These are phyloP conservation scores for Synanthedon tipuliformis DNA, from an alignment of 2,888 invertebrate genomes.

Conservation along the genomic window DNA sequence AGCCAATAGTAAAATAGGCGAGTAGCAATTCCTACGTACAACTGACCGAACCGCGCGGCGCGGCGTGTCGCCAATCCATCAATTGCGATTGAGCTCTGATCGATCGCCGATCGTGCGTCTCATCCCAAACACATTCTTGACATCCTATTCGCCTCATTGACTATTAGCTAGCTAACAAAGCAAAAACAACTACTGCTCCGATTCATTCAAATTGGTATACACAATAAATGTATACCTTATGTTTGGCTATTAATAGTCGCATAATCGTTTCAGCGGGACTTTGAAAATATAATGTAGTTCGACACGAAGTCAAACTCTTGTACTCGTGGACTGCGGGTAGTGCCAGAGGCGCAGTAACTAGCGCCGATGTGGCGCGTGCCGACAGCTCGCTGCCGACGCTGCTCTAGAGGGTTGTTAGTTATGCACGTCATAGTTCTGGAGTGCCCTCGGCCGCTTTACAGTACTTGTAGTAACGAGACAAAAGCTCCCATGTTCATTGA, in stretches of 20 bases:
- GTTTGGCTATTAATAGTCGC: no score
- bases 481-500: constrained; percentile 50
- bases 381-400: constrained; percentile 27
- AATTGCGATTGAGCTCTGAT: constrained; percentile 56
- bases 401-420: constrained; percentile 56
- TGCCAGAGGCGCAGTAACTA: constrained; percentile 23
- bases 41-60: constrained; percentile 29
- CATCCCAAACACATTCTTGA: constrained; percentile 34
- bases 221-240: no score
- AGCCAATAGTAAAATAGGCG: constrained; percentile 52
- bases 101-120: constrained; percentile 45
- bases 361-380: constrained; percentile 37
- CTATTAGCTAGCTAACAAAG: constrained; percentile 5
- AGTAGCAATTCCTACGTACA: constrained; percentile 36
- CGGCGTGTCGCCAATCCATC: constrained; percentile 57
- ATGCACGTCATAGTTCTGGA: constrained; percentile 54
- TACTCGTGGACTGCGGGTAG: constrained; percentile 5
- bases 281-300: not conserved
- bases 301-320: not conserved
- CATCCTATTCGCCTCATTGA: constrained; percentile 27
- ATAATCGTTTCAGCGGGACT: no score
- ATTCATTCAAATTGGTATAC: no score
- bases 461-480: constrained; percentile 53
- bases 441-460: constrained; percentile 51
- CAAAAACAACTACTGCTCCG: not conserved